Percentiles rank a stretch among this genome's conserved stretches.
phyloP scores from a whole-genome alignment of 2,888 invertebrate genomes.

The Torymus aiolomorphi region DNA sequence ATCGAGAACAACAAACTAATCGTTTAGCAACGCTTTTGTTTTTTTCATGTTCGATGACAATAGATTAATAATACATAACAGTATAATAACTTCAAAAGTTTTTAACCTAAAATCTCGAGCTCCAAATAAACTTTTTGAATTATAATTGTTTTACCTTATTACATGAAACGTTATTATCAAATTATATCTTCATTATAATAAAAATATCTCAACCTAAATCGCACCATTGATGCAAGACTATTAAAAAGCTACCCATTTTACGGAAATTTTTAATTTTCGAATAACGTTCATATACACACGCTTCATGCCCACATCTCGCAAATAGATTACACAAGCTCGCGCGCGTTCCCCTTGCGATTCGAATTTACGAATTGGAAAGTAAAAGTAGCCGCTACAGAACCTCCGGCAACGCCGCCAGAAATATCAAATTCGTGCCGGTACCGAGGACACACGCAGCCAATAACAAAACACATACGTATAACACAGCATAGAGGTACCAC shows the following conservation, averaged over 20 bases:
- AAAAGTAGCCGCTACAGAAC: slow-evolving; percentile 8
- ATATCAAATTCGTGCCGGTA: neutral
- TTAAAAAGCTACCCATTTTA: slow-evolving; percentile 2
- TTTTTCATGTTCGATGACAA: no score
- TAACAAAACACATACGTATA: no score
- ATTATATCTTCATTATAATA: no score
- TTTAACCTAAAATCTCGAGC: no score
- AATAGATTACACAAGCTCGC: slow-evolving; percentile 22
- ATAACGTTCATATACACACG: neutral
- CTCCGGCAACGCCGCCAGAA: neutral
- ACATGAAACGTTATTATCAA: no score
- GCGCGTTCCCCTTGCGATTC: slow-evolving; percentile 1
- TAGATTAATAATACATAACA: no score
- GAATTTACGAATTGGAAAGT: slow-evolving; percentile 33
- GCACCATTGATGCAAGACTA: slow-evolving; percentile 12
- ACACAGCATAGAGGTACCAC: neutral
- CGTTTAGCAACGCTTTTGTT: no score
- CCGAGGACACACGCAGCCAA: neutral
- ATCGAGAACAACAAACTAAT: no score
- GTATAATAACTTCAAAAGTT: no score
- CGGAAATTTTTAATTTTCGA: neutral
- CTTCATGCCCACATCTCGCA: neutral
- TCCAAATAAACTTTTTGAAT: no score
- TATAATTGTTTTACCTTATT: no score
- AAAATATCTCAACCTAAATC: no score